Conservation (phyloP, 2,797 vertebrate genomes). For the Eulemur mongoz region DNA sequence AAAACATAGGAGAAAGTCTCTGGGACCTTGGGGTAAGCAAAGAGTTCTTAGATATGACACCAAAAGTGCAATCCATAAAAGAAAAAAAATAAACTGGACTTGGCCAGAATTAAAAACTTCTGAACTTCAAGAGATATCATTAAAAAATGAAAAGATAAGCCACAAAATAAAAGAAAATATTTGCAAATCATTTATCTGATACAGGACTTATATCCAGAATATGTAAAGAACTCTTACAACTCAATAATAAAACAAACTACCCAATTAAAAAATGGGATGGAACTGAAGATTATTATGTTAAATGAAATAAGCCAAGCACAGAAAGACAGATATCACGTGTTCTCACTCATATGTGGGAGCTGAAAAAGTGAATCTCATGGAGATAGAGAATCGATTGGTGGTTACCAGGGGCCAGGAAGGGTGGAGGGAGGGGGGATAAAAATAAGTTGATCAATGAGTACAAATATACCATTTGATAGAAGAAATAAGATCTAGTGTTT, state of each 20-base stretch:
- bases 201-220: background rate
- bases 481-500: no score
- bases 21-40: background rate
- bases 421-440: no score
- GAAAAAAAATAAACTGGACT: background rate
- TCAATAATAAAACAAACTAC: background rate
- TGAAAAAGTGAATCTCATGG: no score
- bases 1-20: constrained; percentile 18
- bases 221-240: background rate
- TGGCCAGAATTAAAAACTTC: background rate
- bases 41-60: background rate
- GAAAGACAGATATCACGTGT: no score
- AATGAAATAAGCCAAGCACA: no score
- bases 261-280: background rate
- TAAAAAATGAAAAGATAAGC: background rate
- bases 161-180: background rate
- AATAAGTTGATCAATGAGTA: no score
- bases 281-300: no score
- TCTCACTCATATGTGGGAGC: no score
- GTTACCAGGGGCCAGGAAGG: no score
- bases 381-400: no score
- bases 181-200: background rate
- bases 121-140: background rate
- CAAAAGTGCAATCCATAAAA: background rate
- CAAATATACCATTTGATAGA: no score